Evolutionary conservation across 1,140 invertebrate species (phyloP).

Genomic region (Ips typographus): DNA sequence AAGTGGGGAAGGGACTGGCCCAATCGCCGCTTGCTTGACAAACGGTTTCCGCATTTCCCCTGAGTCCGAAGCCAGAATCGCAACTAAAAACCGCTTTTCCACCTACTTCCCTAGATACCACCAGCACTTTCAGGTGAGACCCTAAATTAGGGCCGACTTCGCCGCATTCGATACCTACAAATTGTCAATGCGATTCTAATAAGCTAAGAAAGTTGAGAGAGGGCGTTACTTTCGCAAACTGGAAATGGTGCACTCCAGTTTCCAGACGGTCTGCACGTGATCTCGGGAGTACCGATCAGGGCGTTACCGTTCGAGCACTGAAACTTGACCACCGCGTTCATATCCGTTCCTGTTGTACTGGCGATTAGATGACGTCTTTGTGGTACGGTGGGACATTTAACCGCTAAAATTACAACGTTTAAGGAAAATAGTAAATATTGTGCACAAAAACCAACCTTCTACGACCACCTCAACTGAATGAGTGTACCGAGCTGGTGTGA

Average conservation of each 20-base stretch:
- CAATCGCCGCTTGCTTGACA: slow-evolving; percentile 80
- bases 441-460: too few relatives aligned
- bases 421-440: too few relatives aligned
- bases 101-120: slow-evolving; percentile 73
- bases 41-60: slow-evolving; percentile 70
- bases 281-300: slow-evolving; percentile 70
- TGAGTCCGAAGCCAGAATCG: slow-evolving; percentile 73
- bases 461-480: slow-evolving; percentile 80
- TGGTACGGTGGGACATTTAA: slow-evolving; percentile 72
- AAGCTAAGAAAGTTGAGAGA: too few relatives aligned
- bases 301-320: slow-evolving; percentile 81
- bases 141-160: slow-evolving; percentile 60
- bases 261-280: slow-evolving; percentile 75
- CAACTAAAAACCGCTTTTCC: slow-evolving; percentile 79
- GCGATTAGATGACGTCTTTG: slow-evolving; percentile 69
- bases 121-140: slow-evolving; percentile 64
- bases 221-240: slow-evolving; percentile 72
- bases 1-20: slow-evolving; percentile 72
- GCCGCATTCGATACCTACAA: slow-evolving; percentile 75
- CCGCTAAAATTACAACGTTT: slow-evolving; percentile 62
- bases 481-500: slow-evolving; percentile 75
- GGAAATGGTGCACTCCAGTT: slow-evolving; percentile 82
- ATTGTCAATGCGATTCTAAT: too few relatives aligned
- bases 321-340: slow-evolving; percentile 73
- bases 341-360: slow-evolving; percentile 68